phyloP scores from a whole-genome alignment of 1,140 invertebrate genomes.

The Apis cerana region DNA sequence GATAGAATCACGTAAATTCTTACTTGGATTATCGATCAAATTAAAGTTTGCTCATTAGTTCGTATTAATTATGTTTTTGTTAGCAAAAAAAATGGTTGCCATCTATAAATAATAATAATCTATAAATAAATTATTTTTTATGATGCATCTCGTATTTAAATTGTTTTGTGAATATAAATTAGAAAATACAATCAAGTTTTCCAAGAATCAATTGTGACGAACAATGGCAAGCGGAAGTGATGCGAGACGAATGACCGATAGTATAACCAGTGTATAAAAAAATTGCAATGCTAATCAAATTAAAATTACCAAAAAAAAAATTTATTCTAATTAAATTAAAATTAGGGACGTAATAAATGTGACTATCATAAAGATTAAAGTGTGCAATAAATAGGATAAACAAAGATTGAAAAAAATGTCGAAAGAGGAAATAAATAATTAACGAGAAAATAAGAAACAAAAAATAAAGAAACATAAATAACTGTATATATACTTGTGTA shows the following conservation, averaged over 20 bases:
- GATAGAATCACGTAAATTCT: conserved; percentile 1
- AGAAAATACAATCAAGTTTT: neutral
- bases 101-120: neutral
- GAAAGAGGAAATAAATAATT: neutral
- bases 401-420: neutral
- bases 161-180: conserved; percentile 11
- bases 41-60: neutral
- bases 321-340: too few relatives aligned
- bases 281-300: neutral
- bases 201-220: neutral
- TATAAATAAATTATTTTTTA: neutral
- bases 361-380: too few relatives aligned
- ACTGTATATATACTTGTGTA: too few relatives aligned
- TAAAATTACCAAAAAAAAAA: neutral
- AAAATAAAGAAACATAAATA: neutral
- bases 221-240: neutral
- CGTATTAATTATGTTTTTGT: neutral
- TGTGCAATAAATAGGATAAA: neutral
- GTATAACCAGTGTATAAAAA: neutral
- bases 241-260: neutral
- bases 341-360: neutral
- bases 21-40: neutral
- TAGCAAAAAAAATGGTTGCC: neutral
- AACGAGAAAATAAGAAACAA: neutral
- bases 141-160: neutral